Percentiles rank a stretch among this genome's conserved stretches.
These are phyloP conservation scores for Anguilla megastoma DNA, from an alignment of 2,797 vertebrate genomes.

Conservation along the genomic window DNA sequence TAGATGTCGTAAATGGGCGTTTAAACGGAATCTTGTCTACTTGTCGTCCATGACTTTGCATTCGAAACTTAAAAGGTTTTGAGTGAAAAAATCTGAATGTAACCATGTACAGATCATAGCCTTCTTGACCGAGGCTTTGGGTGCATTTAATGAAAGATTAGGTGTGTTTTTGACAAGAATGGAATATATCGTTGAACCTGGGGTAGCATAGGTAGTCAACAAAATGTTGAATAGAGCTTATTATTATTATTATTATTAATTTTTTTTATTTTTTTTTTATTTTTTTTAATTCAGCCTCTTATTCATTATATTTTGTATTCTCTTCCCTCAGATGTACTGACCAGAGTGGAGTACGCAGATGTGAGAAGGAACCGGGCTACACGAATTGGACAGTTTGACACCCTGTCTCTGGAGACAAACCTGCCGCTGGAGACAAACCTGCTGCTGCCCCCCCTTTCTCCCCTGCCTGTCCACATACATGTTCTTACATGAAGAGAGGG, in stretches of 20 bases:
- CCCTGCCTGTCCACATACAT: slow-evolving; percentile 75
- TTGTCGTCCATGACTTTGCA: background rate
- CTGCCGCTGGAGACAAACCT: slow-evolving; percentile 43
- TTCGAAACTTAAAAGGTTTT: background rate
- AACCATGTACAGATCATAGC: background rate
- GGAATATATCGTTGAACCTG: background rate
- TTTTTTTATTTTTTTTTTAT: background rate
- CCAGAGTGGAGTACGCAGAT: slow-evolving; percentile 51
- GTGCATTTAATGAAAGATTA: background rate
- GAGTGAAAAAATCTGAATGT: background rate
- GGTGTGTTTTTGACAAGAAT: background rate
- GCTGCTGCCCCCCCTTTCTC: slow-evolving; percentile 61
- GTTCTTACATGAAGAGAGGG: slow-evolving; percentile 96
- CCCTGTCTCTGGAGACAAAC: background rate
- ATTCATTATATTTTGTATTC: background rate
- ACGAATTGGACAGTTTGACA: slow-evolving; percentile 9
- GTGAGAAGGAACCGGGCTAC: slow-evolving; percentile 51
- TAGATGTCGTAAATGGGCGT: background rate
- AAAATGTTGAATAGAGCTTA: background rate
- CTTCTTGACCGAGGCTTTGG: background rate
- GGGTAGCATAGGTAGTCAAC: background rate
- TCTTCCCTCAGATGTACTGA: background rate
- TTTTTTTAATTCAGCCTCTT: too few species aligned
- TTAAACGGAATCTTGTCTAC: background rate
- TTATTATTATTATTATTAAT: background rate